Evolutionary conservation across 2,113 vertebrate species (phyloP).

Genomic region (Phocoena sinus): DNA sequence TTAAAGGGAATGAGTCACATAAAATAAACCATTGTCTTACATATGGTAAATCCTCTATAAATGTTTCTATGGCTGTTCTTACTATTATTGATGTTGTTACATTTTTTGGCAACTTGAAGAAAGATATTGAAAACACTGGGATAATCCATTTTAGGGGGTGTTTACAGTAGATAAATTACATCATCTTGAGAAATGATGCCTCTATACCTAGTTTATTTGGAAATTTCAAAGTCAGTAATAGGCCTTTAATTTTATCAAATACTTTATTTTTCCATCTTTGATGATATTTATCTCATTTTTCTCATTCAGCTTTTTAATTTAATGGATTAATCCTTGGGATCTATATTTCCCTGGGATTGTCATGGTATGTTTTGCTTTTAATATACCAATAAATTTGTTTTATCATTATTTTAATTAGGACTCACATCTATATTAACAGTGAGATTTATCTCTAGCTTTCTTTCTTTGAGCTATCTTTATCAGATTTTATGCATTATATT

Average conservation of each 20-base stretch:
- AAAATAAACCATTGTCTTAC: neutral
- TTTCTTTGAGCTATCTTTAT: neutral
- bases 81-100: neutral
- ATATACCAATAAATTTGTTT: neutral
- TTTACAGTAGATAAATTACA: neutral
- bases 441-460: neutral
- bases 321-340: neutral
- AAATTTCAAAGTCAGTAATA: neutral
- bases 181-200: neutral
- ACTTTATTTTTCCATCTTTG: neutral
- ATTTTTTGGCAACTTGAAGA: neutral
- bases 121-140: neutral
- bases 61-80: neutral
- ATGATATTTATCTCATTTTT: neutral
- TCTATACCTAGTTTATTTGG: neutral
- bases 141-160: neutral
- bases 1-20: neutral
- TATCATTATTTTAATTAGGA: slow-evolving; percentile 35
- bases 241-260: neutral
- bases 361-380: slow-evolving; percentile 8
- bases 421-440: neutral
- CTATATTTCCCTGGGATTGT: neutral
- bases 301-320: slow-evolving; percentile 1
- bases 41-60: neutral
- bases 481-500: neutral